Evolutionary conservation across 2,888 invertebrate species (phyloP).

Genomic region (Molanna angustata): DNA sequence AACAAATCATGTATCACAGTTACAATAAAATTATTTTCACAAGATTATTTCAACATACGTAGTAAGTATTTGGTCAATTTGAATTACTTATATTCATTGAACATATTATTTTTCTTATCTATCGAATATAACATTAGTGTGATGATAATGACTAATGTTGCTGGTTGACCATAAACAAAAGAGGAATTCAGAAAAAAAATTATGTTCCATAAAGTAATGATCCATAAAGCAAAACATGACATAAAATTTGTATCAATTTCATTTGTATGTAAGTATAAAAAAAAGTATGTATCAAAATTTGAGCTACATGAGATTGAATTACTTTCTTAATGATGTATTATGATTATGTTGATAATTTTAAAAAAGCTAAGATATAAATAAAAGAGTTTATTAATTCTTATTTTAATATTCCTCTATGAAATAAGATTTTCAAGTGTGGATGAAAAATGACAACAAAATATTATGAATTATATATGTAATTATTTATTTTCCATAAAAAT

Average conservation of each 20-base stretch:
- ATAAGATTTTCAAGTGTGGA: constrained; percentile 5
- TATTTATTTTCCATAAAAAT: constrained; percentile 59
- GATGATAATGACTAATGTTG: constrained; percentile 2
- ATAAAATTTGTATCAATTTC: not conserved
- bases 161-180: too few relatives aligned
- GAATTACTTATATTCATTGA: constrained; percentile 32
- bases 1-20: constrained; percentile 34
- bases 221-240: too few relatives aligned
- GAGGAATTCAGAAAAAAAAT: too few relatives aligned
- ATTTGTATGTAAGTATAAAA: constrained; percentile 6
- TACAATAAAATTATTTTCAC: constrained; percentile 34
- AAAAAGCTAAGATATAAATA: not conserved
- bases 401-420: not conserved
- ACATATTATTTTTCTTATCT: constrained; percentile 27
- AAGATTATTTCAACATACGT: constrained; percentile 33
- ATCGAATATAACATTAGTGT: constrained; percentile 25
- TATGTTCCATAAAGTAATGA: too few relatives aligned
- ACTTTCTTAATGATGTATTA: not conserved
- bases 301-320: not conserved
- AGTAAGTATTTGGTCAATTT: constrained; percentile 34
- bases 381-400: not conserved
- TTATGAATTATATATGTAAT: constrained; percentile 22
- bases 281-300: not conserved
- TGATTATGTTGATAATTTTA: not conserved
- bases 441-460: constrained; percentile 20